Evolutionary conservation across 2,888 invertebrate species (phyloP).

Genomic region (Alloplasta piceator): DNA sequence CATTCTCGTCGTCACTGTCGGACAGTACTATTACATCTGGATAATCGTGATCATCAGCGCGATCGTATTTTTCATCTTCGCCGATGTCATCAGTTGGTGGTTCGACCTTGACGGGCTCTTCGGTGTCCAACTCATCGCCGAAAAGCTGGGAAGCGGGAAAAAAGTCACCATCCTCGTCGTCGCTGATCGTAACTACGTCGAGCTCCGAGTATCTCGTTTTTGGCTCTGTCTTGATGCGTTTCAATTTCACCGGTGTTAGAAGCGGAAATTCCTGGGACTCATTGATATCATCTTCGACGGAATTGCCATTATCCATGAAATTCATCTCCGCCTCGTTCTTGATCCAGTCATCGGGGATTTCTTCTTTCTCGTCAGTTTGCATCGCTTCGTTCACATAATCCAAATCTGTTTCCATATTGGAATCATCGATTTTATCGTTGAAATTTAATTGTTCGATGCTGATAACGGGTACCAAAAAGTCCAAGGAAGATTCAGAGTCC

Average conservation of each 20-base stretch:
- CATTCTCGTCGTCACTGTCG: constrained; percentile 70
- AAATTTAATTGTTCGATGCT: constrained; percentile 29
- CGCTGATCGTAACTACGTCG: constrained; percentile 85
- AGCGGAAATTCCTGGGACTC: neutral
- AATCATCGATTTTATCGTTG: constrained; percentile 18
- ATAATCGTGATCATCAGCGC: constrained; percentile 66
- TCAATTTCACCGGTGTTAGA: constrained; percentile 52
- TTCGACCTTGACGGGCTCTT: constrained; percentile 46
- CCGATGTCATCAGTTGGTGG: constrained; percentile 57
- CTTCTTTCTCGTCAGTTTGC: neutral
- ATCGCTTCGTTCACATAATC: neutral
- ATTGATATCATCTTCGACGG: constrained; percentile 5
- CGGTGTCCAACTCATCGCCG: constrained; percentile 72
- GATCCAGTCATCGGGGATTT: constrained; percentile 18
- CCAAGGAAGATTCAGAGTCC: neutral
- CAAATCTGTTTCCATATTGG: neutral
- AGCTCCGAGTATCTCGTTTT: constrained; percentile 82
- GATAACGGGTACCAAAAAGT: constrained; percentile 14
- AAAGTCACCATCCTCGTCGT: constrained; percentile 85
- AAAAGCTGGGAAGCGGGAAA: constrained; percentile 85
- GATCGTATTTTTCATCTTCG: constrained; percentile 63
- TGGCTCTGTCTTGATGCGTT: constrained; percentile 79
- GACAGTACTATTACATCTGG: constrained; percentile 71
- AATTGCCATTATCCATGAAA: constrained; percentile 39
- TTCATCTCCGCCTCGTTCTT: constrained; percentile 54